Conservation (phyloP, 1,140 invertebrate genomes). For the Drosophila ficusphila region DNA sequence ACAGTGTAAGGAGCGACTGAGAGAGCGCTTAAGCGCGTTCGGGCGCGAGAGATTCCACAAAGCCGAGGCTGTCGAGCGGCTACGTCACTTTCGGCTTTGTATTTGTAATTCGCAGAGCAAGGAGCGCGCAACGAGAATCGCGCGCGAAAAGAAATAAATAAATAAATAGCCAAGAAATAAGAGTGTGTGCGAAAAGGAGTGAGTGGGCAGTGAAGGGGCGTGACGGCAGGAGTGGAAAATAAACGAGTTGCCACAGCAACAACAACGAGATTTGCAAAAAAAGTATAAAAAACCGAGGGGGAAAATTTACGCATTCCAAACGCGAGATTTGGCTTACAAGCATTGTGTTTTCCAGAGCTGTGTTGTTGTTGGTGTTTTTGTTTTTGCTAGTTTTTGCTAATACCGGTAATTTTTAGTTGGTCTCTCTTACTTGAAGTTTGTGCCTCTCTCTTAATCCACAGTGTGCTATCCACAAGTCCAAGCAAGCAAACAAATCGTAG, state of each 20-base stretch:
- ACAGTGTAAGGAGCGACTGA: constrained; percentile 19
- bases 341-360: constrained; percentile 25
- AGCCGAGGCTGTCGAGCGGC: constrained; percentile 44
- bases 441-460: constrained; percentile 37
- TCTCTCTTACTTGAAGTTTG: constrained; percentile 56
- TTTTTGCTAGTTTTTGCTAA: constrained; percentile 43
- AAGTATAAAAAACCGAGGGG: too few relatives aligned
- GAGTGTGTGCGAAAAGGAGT: constrained; percentile 24
- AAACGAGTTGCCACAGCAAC: constrained; percentile 47
- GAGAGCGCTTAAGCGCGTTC: constrained; percentile 29
- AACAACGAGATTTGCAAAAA: constrained; percentile 24
- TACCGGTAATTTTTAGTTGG: constrained; percentile 64
- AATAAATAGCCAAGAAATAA: constrained; percentile 31
- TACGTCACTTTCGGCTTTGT: constrained; percentile 74
- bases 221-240: constrained; percentile 49
- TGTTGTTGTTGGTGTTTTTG: constrained; percentile 37
- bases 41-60: constrained; percentile 29
- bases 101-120: constrained; percentile 78
- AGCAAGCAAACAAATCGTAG: constrained; percentile 3
- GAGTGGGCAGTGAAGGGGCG: constrained; percentile 42
- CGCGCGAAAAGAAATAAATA: constrained; percentile 64
- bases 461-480: constrained; percentile 22
- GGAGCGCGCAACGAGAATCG: constrained; percentile 78
- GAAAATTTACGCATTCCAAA: constrained; percentile 73
- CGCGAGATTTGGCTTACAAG: constrained; percentile 50